Base-by-base conservation (phyloP, 2,113 vertebrate genomes). In the Perca flavescens region DNA sequence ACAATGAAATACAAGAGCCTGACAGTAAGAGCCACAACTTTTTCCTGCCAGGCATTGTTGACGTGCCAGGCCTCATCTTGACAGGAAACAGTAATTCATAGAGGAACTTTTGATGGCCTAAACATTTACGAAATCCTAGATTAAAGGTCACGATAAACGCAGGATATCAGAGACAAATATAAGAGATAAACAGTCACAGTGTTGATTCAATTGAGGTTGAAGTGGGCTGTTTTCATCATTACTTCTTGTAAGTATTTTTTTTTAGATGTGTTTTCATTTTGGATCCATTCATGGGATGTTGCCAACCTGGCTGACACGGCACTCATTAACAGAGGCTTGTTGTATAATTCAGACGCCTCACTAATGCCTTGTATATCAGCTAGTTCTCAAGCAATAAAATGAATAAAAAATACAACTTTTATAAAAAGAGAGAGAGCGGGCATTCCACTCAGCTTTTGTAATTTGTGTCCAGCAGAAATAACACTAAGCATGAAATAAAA, bases 1-100 rank as follows among this genome's bases (percentile, higher is more conserved):
- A 28, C 28, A 86, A 84, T 84, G 6, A 89, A 46, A 86, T 70
- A 61, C 54, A 74, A 49, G 50, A 53, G 79, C 58, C 76, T 88
- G 77, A 89, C 74, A 87, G 73, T 81, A 64, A 84, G 62, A 86
- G 79, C 17, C 83, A 15, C 58, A 73, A 80, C 54, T 46, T 85
- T 86, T 92, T 93, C 93, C 92, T 93, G 92, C 63, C 89, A 62
- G 83, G 74, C 82, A 66, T 80, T 93, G 93, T 91, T 90, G 86
- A 76, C 72, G 63, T 77, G 80, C 80, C 86, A 85, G 25, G 28
- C 34, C 46, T 83, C 70, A 61, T 86, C 82, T 91, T 83, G 76
- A 89, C 58, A 90, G 94, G 94, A 95, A 95, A 80, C 85, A 74
- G 85, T 91, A 89, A 83, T 69, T 93, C 86, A 91, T 84, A 75